Base-by-base conservation (phyloP, 2,113 vertebrate genomes). In the Ploceus nigricollis region DNA sequence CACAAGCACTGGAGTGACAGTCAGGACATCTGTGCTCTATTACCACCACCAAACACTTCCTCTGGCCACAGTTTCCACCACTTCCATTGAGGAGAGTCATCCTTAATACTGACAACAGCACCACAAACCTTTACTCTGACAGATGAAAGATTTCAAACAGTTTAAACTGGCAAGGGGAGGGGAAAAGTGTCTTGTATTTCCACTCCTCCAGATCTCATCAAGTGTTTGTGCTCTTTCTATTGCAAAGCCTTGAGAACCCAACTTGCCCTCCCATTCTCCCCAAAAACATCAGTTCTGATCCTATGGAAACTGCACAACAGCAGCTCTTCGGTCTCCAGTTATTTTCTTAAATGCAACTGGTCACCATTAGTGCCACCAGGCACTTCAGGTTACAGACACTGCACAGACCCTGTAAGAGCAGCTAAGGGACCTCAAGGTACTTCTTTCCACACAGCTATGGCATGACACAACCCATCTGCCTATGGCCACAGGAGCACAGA, bases 281-380 rank as follows among this genome's bases (percentile, higher is more conserved):
- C 31, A 10, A 5, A 53, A 61, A 47, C 0, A 0, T 5, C 33
- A 61, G 30, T 31, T 80, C 47, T 81, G 70, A 73, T 15, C 28
- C 35, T 13, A 12, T 2, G 4, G 58, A 77, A 61, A 53, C 3
- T 0, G 2, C 22, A 31, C 17, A 1, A 2, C 16, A 23, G 64
- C n/a, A 73, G 20, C 25, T 71, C 40, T 51, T 84, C 19, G 22
- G 35, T 65, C 8, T 68, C 37, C 61, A 10, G 25, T 35, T 83
- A 45, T 50, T 56, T 82, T 73, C 48, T 35, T 5, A 28, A 33
- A 16, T 31, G 35, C 31, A 68, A 50, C 31, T 48, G 60, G 44
- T n/a, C 37, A 54, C 25, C n/a, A 21, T 7, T 60, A 72, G 39
- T 37, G 51, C n/a, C 70, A 68, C 33, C 24, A 64, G 50, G 24